Evolutionary conservation across 2,888 invertebrate genomes (phyloP).

Genomic region (Netelia virgata): DNA sequence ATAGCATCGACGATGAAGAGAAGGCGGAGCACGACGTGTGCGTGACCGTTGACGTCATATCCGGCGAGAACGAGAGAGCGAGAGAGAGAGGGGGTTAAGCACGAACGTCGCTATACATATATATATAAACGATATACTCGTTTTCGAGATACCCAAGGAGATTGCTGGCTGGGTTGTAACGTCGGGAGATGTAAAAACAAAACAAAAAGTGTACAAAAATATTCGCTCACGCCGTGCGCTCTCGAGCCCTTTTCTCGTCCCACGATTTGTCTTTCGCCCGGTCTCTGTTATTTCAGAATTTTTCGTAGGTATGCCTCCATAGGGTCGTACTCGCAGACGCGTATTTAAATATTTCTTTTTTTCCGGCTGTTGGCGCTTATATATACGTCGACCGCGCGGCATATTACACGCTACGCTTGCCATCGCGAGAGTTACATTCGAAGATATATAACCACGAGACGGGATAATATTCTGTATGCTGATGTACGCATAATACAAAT

Average conservation of each 20-base stretch:
- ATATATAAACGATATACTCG: slow-evolving; percentile 11
- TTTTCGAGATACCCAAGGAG: slow-evolving; percentile 58
- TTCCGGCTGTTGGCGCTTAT: background rate
- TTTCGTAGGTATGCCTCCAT: background rate
- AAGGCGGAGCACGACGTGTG: slow-evolving; percentile 57
- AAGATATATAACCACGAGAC: slow-evolving; percentile 10
- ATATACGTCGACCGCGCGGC: background rate
- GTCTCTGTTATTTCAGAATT: background rate
- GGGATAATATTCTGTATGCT: background rate
- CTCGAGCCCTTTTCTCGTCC: slow-evolving; percentile 51
- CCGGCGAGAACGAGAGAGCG: slow-evolving; percentile 56
- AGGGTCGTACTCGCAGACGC: background rate
- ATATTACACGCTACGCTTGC: slow-evolving; percentile 51
- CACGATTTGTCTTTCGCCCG: slow-evolving; percentile 65
- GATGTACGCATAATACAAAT: slow-evolving; percentile 6
- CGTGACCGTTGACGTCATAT: slow-evolving; percentile 69
- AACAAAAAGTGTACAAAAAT: slow-evolving; percentile 35
- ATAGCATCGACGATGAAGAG: slow-evolving; percentile 22
- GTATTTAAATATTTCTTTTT: background rate
- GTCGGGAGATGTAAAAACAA: slow-evolving; percentile 23
- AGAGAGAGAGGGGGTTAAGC: slow-evolving; percentile 18
- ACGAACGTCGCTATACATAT: slow-evolving; percentile 6
- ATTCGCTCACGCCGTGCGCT: slow-evolving; percentile 35
- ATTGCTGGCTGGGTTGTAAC: slow-evolving; percentile 45
- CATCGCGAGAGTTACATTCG: slow-evolving; percentile 38